Evolutionary conservation across 1,140 invertebrate genomes (phyloP).

Genomic region (Pentalonia nigronervosa): DNA sequence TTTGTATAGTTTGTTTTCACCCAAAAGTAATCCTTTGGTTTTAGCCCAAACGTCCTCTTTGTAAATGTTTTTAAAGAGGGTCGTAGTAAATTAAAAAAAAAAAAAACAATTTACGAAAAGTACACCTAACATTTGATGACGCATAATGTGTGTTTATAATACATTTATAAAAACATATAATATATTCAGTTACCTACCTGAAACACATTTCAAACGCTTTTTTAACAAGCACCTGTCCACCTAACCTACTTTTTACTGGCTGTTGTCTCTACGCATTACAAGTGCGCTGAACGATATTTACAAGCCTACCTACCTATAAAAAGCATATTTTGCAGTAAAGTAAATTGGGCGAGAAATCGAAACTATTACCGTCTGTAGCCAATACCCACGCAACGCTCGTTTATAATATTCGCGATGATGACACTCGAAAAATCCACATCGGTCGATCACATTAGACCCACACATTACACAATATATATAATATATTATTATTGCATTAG

Average conservation of each 20-base stretch:
- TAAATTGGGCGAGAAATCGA: too few species aligned
- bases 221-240: not conserved
- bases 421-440: not conserved
- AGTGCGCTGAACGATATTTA: not conserved
- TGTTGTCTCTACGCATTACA: not conserved
- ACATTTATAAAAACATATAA: not conserved
- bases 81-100: not conserved
- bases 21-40: too few species aligned
- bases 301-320: too few species aligned
- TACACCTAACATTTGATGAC: not conserved
- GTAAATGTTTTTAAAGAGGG: not conserved
- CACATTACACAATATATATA: not conserved
- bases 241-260: not conserved
- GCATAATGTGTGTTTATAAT: not conserved
- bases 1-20: too few species aligned
- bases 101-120: too few species aligned
- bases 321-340: too few species aligned
- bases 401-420: not conserved
- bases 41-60: too few species aligned
- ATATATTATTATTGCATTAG: not conserved
- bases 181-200: too few species aligned
- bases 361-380: too few species aligned
- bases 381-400: too few species aligned
- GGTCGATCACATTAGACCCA: not conserved
- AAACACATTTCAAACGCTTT: not conserved